phyloP scores from a whole-genome alignment of 2,113 vertebrate species.

The Hemiprocne comata region DNA sequence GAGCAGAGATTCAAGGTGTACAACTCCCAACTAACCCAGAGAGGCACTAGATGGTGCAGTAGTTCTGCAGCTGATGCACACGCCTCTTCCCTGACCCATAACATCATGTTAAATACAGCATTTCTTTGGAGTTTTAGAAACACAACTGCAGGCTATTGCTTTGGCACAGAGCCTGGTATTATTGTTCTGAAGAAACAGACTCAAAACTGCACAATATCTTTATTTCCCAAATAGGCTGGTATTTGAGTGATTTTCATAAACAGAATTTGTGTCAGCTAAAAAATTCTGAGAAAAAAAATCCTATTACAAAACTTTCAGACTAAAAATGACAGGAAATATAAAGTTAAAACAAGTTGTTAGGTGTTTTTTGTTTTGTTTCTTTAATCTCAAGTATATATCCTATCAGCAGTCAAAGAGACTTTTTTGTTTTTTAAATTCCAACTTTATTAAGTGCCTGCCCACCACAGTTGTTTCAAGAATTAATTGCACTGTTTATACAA shows the following conservation, averaged over 20 bases:
- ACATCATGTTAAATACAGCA: background rate
- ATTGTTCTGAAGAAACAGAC: background rate
- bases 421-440: background rate
- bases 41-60: conserved; percentile 62
- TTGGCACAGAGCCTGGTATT: background rate
- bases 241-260: background rate
- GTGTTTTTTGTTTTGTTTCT: background rate
- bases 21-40: background rate
- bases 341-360: background rate
- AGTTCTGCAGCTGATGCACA: background rate
- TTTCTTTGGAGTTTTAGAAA: background rate
- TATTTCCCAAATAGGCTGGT: background rate
- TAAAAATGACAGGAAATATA: background rate
- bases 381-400: background rate
- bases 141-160: background rate
- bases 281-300: background rate
- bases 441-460: background rate
- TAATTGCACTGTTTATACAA: background rate
- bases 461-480: background rate
- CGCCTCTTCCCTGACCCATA: fast-evolving
- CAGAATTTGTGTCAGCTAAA: fast-evolving
- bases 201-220: too few relatives aligned
- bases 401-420: background rate
- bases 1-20: background rate
- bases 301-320: background rate